These are phyloP conservation scores for Phrynocephalus guinanensis DNA, from an alignment of 2,797 vertebrate species.

Conservation along the genomic window DNA sequence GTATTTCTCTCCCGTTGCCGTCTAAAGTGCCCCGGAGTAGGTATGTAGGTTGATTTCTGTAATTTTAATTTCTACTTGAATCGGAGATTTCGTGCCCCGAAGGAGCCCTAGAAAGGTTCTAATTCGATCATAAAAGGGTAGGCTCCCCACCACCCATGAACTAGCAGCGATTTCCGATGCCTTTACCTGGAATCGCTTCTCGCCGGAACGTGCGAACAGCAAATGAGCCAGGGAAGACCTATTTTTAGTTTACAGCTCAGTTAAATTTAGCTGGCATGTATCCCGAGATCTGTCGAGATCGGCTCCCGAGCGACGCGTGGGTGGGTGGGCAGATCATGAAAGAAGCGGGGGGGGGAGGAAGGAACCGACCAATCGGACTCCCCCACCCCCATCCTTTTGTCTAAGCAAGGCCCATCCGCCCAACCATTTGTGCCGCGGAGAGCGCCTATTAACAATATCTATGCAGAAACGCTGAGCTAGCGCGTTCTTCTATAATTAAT, in stretches of 20 bases:
- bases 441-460: conserved; percentile 67
- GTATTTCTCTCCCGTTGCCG: too few relatives aligned
- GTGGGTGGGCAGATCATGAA: background rate
- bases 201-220: background rate
- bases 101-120: background rate
- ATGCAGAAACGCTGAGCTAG: conserved; percentile 51
- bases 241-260: background rate
- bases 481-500: conserved; percentile 82
- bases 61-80: background rate
- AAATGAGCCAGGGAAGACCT: background rate
- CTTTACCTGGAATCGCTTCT: background rate
- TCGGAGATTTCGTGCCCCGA: background rate
- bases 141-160: background rate
- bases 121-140: background rate
- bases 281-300: background rate
- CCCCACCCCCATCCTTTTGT: background rate
- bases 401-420: background rate
- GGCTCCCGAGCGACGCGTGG: too few relatives aligned
- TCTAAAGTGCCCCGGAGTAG: too few relatives aligned
- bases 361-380: background rate
- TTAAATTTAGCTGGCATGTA: conserved; percentile 1
- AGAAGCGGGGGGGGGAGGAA: too few relatives aligned
- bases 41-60: too few relatives aligned
- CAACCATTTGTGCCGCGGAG: background rate
- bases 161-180: background rate